A percentile compares a stretch with the other conserved stretches of the same genome.
These are phyloP conservation scores for Nomada hirtipes DNA, from an alignment of 2,888 invertebrate genomes.

Conservation along the genomic window DNA sequence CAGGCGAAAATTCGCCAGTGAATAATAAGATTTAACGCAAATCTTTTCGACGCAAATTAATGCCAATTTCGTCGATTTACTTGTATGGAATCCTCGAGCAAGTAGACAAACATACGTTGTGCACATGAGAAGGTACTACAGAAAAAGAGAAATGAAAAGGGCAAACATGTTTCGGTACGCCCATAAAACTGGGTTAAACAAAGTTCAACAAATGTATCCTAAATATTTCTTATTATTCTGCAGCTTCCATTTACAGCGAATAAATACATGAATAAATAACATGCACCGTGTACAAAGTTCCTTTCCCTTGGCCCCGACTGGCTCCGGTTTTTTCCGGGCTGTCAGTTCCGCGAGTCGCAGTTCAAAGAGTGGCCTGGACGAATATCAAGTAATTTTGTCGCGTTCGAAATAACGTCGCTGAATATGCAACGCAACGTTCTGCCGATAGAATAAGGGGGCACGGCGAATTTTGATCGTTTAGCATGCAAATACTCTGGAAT, in stretches of 20 bases:
- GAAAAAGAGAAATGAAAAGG: neutral
- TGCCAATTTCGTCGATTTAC: too few relatives aligned
- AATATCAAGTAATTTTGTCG: constrained; percentile 65
- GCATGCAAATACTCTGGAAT: constrained; percentile 45
- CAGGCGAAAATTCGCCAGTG: too few relatives aligned
- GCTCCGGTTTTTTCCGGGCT: constrained; percentile 41
- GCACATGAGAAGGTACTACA: too few relatives aligned
- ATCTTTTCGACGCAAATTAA: too few relatives aligned
- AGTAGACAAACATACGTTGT: too few relatives aligned
- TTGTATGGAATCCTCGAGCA: too few relatives aligned
- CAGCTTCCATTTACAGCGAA: neutral
- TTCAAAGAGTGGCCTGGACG: constrained; percentile 56
- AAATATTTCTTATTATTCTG: neutral
- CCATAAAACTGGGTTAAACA: neutral
- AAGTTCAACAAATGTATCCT: neutral
- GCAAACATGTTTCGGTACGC: neutral
- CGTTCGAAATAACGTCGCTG: constrained; percentile 58
- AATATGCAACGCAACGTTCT: constrained; percentile 55
- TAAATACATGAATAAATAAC: constrained; percentile 17
- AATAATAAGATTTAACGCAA: too few relatives aligned
- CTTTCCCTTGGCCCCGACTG: neutral
- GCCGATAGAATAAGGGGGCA: constrained; percentile 25
- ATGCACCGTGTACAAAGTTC: constrained; percentile 14
- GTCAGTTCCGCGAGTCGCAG: constrained; percentile 36
- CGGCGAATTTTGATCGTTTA: constrained; percentile 52